phyloP scores from a whole-genome alignment of 2,888 invertebrate genomes.

The Cantharis flavilabris region DNA sequence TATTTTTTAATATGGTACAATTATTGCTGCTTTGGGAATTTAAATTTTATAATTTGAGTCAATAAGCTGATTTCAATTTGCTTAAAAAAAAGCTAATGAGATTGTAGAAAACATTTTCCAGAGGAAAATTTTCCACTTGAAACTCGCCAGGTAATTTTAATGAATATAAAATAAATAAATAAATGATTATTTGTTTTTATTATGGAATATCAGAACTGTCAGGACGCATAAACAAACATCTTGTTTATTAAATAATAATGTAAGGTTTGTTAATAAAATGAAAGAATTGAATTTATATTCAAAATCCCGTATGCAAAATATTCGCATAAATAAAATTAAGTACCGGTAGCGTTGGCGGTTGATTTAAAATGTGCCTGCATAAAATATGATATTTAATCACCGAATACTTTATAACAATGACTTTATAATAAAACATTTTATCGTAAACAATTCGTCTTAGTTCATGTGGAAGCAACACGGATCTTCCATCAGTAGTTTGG shows the following conservation, averaged over 20 bases:
- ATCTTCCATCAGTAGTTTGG: slow-evolving; percentile 46
- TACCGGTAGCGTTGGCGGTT: not conserved
- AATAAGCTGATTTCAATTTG: not conserved
- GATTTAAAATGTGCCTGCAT: not conserved
- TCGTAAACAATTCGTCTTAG: slow-evolving; percentile 44
- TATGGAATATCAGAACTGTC: no score
- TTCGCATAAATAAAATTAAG: not conserved
- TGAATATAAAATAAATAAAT: not conserved
- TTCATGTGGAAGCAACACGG: slow-evolving; percentile 44
- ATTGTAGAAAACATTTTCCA: not conserved
- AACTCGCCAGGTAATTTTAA: not conserved
- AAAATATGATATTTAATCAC: not conserved
- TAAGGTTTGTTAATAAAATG: not conserved
- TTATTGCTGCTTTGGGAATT: not conserved
- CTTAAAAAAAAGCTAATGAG: not conserved
- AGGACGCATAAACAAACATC: not conserved
- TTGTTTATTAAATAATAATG: no score
- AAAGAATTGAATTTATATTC: not conserved
- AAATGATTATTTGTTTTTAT: no score
- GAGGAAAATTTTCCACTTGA: not conserved
- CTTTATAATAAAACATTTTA: not conserved
- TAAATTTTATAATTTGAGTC: not conserved
- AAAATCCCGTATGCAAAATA: not conserved
- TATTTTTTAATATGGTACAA: not conserved
- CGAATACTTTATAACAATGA: not conserved